Percentiles rank a stretch among this genome's conserved stretches.
phyloP scores from a whole-genome alignment of 37 sponge, comb jelly and placozoan species.

The Spongilla lacustris region DNA sequence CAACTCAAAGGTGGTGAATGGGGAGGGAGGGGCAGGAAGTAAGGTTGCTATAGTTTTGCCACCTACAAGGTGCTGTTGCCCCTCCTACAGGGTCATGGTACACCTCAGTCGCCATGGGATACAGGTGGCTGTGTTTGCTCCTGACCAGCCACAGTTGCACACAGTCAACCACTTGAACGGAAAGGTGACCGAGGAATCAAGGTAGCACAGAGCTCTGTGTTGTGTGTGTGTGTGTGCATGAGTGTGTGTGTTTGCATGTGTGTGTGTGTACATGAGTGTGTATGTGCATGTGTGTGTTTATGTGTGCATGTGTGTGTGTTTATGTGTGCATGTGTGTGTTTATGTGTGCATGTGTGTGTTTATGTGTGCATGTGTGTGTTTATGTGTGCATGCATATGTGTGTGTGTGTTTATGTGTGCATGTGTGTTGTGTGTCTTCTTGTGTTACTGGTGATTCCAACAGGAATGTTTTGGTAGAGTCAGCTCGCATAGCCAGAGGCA shows the following conservation, averaged over 20 bases:
- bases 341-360: background rate
- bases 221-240: background rate
- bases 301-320: background rate
- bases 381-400: background rate
- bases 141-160: slow-evolving; percentile 84
- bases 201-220: slow-evolving; percentile 13
- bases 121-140: slow-evolving; percentile 82
- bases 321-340: background rate
- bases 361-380: background rate
- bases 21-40: too few species aligned
- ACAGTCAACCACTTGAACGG: slow-evolving; percentile 83
- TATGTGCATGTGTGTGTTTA: background rate
- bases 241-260: background rate
- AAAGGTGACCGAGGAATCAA: slow-evolving; percentile 40
- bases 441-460: background rate
- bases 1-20: too few species aligned
- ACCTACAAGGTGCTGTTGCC: background rate
- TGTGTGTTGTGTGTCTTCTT: background rate
- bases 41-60: too few species aligned
- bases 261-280: background rate
- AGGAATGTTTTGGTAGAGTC: slow-evolving; percentile 91
- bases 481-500: slow-evolving; percentile 91
- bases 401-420: background rate
- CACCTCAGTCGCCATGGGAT: slow-evolving; percentile 74
- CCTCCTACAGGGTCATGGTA: slow-evolving; percentile 42